Conservation (phyloP, 1,140 invertebrate genomes). For the Bacillus rossius region DNA sequence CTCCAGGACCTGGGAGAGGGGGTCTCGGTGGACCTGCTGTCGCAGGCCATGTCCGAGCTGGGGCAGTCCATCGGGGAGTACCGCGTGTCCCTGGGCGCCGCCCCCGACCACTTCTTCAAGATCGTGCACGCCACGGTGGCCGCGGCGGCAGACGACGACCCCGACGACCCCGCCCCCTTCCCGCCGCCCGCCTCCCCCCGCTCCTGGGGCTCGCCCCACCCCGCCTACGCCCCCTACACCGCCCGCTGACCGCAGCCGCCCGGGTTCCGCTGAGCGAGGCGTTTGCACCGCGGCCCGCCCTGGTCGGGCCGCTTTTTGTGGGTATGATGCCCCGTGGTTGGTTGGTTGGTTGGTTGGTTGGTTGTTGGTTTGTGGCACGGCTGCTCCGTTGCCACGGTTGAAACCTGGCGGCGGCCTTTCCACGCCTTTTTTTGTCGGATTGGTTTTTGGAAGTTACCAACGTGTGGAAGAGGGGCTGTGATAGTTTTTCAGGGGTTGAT, state of each 20-base stretch:
- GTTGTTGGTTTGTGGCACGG: neutral
- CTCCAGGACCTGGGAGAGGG: conserved; percentile 12
- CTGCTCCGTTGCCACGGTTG: conserved; percentile 14
- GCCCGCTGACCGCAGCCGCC: conserved; percentile 15
- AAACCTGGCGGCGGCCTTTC: conserved; percentile 17
- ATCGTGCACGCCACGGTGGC: conserved; percentile 16
- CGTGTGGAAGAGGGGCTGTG: too few species aligned
- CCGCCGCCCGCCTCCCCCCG: neutral
- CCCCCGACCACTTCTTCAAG: conserved; percentile 13
- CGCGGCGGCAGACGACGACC: neutral
- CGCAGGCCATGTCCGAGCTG: conserved; percentile 18
- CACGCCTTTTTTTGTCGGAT: neutral
- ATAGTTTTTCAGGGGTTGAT: too few species aligned
- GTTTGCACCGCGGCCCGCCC: neutral
- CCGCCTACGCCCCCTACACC: conserved; percentile 16
- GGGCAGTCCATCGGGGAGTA: conserved; percentile 9
- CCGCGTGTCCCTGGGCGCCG: conserved; percentile 1
- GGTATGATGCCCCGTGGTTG: neutral
- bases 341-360: conserved; percentile 6
- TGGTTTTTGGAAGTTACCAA: too few species aligned
- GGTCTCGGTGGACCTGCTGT: conserved; percentile 11
- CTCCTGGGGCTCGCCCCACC: conserved; percentile 5
- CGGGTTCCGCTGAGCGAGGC: neutral
- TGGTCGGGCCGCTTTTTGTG: conserved; percentile 3
- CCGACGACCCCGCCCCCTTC: neutral